Evolutionary conservation across 2,888 invertebrate genomes (phyloP), one percentile per base, ranked within the genome.

Genomic region (Lamellibrachia columna): DNA sequence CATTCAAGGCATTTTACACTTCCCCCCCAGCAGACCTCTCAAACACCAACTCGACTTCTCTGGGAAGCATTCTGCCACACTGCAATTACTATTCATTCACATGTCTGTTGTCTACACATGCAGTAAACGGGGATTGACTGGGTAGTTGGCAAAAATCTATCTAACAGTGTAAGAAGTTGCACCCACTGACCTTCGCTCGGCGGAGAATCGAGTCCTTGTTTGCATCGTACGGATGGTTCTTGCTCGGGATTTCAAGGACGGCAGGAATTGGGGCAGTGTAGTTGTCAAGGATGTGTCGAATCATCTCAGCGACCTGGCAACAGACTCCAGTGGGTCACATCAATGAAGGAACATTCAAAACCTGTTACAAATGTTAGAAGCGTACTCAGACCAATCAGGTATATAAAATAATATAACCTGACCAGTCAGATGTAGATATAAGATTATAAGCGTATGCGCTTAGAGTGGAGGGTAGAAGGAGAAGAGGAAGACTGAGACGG

Each of bases 221-320:
- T 92, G 99, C 98, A 96, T 99, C 99, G 96, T 99, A 99, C 0
- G 99, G 99, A 97, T 98, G 98, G 96, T 98, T 98, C 97, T 99
- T 99, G 90, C 99, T 99, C 40, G 99, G 99, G 95, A 99, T 99
- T 97, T 99, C 99, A 94, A 99, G 97, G 3, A 99, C 98, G 7
- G 99, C 98, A 52, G 99, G 99, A 94, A 99, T 98, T 0, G 99
- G 99, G 53, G 98, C 98, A 11, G 98, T 98, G 97, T 99, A 99
- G 22, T 98, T 97, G 96, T 99, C 99, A 94, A 99, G 99, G 92
- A 98, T 98, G 96, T 99, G 99, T 93, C 99, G 98, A 96, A 99
- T 99, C 97, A 99, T 97, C 97, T 99, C 99, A 0, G 99, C 99
- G 92, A 99, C 97, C 97, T 98, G 95, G 40, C 92, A 93, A 91